A percentile compares a stretch with the other conserved stretches of the same genome.
These are phyloP conservation scores for Phthorimaea operculella DNA, from an alignment of 1,140 invertebrate species.

Conservation along the genomic window DNA sequence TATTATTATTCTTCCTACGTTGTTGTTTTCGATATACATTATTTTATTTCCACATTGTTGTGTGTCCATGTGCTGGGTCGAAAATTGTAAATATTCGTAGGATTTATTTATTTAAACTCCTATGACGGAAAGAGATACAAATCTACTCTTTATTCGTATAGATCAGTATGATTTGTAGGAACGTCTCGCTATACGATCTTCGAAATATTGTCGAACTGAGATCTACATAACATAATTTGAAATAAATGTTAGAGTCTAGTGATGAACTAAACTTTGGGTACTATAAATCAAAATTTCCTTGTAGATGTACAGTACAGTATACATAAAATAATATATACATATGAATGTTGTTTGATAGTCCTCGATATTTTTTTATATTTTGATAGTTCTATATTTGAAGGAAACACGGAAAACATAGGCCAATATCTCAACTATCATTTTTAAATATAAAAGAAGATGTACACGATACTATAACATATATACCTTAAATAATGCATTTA, in stretches of 20 bases:
- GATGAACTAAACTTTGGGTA: constrained; percentile 62
- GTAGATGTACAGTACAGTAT: constrained; percentile 56
- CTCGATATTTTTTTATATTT: constrained; percentile 70
- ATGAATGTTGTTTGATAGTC: constrained; percentile 67
- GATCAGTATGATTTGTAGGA: constrained; percentile 35
- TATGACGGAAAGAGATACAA: constrained; percentile 39
- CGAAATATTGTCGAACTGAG: constrained; percentile 34
- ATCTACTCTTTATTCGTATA: constrained; percentile 33
- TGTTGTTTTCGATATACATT: constrained; percentile 44
- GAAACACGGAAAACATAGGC: constrained; percentile 58
- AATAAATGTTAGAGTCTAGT: constrained; percentile 57
- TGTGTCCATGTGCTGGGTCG: constrained; percentile 66
- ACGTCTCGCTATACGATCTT: not conserved
- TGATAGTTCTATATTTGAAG: constrained; percentile 69
- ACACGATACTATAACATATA: constrained; percentile 43
- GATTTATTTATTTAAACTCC: constrained; percentile 56
- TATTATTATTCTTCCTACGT: constrained; percentile 36
- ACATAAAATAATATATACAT: constrained; percentile 63
- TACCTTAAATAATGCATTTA: constrained; percentile 62
- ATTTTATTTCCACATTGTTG: constrained; percentile 54
- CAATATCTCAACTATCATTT: constrained; percentile 65
- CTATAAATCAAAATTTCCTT: constrained; percentile 58
- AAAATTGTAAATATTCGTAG: constrained; percentile 63
- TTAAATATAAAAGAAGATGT: constrained; percentile 43
- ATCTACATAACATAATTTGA: constrained; percentile 40